Evolutionary conservation across 2,797 vertebrate species (phyloP).

Genomic region (Peromyscus nudipes): DNA sequence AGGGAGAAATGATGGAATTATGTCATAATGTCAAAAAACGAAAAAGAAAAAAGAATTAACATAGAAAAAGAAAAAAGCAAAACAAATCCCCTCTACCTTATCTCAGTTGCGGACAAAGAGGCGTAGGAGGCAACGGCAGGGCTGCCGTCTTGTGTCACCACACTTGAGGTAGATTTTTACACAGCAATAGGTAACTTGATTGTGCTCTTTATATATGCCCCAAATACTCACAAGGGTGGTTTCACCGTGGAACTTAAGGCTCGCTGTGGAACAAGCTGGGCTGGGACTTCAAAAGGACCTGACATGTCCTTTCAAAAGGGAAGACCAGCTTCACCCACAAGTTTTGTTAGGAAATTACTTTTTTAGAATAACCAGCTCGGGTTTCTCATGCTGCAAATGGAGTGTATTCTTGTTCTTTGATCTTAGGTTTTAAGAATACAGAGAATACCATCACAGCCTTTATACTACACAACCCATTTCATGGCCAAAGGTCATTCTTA

Average conservation of each 20-base stretch:
- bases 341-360: constrained; percentile 43
- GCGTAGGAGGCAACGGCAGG: background rate
- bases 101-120: background rate
- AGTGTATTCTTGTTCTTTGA: background rate
- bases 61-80: background rate
- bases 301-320: background rate
- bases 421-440: constrained; percentile 22
- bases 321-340: background rate
- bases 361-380: constrained; percentile 36
- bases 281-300: constrained; percentile 35
- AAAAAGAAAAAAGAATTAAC: background rate
- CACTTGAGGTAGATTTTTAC: background rate
- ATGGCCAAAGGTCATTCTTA: constrained; percentile 51
- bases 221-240: background rate
- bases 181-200: background rate
- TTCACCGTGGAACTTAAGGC: constrained; percentile 34
- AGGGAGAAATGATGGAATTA: background rate
- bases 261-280: background rate
- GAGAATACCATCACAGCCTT: background rate
- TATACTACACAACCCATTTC: constrained; percentile 12
- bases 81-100: background rate
- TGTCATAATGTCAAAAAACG: background rate
- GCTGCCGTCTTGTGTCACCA: background rate
- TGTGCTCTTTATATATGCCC: background rate
- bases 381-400: constrained; percentile 5